Percentiles rank a stretch among this genome's conserved stretches.
Conservation (phyloP, 2,888 invertebrate genomes). For the Xestia ashworthii region DNA sequence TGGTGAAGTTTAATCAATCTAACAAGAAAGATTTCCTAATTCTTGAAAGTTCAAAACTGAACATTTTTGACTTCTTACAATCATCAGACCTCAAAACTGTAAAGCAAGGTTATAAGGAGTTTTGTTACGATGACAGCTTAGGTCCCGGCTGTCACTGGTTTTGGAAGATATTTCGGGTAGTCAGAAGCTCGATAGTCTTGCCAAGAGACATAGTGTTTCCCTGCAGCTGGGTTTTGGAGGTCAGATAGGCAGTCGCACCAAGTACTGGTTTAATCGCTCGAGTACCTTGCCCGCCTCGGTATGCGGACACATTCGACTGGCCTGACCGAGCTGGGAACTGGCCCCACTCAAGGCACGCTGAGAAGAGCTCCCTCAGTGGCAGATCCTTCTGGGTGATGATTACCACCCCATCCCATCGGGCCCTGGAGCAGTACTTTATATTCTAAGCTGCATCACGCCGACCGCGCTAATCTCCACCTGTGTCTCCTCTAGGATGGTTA, state of each 20-base stretch:
- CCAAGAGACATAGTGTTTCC: background rate
- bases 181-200: background rate
- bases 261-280: background rate
- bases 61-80: background rate
- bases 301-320: too few relatives aligned
- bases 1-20: constrained; percentile 9
- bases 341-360: too few relatives aligned
- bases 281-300: background rate
- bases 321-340: too few relatives aligned
- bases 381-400: too few relatives aligned
- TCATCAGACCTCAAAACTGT: background rate
- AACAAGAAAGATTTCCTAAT: background rate
- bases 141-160: background rate
- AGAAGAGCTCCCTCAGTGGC: too few relatives aligned
- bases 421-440: too few relatives aligned
- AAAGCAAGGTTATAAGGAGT: background rate
- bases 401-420: too few relatives aligned
- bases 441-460: too few relatives aligned
- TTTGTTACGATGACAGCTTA: background rate
- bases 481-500: background rate
- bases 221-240: background rate
- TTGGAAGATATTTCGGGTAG: background rate
- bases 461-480: background rate
- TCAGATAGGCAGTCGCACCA: background rate
- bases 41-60: background rate